Conservation (phyloP, 2,888 invertebrate genomes). For the Callyntrura sp. region DNA sequence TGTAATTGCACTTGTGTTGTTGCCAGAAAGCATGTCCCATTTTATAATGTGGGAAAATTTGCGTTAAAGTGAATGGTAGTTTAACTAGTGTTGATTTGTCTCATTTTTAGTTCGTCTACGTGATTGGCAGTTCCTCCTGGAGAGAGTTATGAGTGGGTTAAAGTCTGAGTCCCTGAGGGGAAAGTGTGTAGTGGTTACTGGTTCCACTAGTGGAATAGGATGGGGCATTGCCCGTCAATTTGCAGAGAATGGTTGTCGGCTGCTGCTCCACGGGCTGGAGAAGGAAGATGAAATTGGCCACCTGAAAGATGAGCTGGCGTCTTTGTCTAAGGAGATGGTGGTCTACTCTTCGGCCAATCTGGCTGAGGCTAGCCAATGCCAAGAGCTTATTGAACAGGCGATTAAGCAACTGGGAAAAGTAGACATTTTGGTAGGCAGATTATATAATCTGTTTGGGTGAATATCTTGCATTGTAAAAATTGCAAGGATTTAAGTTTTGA, state of each 20-base stretch:
- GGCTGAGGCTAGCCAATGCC: conserved; percentile 54
- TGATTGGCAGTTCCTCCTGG: no score
- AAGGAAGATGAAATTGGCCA: conserved; percentile 56
- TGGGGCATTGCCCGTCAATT: conserved; percentile 79
- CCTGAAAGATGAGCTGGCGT: conserved; percentile 52
- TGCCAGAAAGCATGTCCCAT: no score
- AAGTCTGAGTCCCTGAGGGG: conserved; percentile 77
- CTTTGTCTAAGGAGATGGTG: conserved; percentile 43
- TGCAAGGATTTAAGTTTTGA: background rate
- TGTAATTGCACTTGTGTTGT: no score
- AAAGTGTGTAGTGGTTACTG: conserved; percentile 84
- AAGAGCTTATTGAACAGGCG: conserved; percentile 61
- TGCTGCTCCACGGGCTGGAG: conserved; percentile 78
- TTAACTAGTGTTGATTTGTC: no score
- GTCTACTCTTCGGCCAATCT: conserved; percentile 68
- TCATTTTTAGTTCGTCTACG: no score
- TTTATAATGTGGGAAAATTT: no score
- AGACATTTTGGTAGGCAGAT: conserved; percentile 83
- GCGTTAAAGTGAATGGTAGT: no score
- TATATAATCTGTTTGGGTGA: no score
- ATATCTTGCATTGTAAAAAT: background rate
- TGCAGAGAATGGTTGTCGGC: conserved; percentile 70
- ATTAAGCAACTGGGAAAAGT: conserved; percentile 82
- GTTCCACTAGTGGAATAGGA: conserved; percentile 85
- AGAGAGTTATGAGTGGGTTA: no score